Conservation (phyloP, 2,888 invertebrate genomes). For the Torymus texanus region DNA sequence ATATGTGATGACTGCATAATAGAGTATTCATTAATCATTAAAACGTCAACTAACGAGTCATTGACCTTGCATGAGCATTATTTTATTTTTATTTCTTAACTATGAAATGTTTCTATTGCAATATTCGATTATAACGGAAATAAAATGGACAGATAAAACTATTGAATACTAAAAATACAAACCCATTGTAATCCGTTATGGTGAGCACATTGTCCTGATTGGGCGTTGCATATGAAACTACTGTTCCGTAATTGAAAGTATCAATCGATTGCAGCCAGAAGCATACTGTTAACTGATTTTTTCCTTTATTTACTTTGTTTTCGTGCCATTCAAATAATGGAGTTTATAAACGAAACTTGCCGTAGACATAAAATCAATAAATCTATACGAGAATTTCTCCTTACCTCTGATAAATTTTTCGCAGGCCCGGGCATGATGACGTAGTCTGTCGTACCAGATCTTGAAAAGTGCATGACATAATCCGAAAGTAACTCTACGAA, state of each 20-base stretch:
- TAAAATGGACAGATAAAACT: no score
- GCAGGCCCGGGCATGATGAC: slow-evolving; percentile 76
- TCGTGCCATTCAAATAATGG: background rate
- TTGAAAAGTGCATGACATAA: slow-evolving; percentile 78
- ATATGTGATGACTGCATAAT: no score
- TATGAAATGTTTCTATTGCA: no score
- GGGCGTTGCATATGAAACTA: slow-evolving; percentile 81
- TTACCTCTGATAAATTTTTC: slow-evolving; percentile 76
- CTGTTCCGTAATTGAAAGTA: slow-evolving; percentile 81
- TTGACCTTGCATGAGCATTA: no score
- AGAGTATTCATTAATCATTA: no score
- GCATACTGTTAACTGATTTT: slow-evolving; percentile 77
- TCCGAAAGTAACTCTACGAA: slow-evolving; percentile 74
- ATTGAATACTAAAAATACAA: slow-evolving; percentile 56
- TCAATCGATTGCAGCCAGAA: slow-evolving; percentile 82
- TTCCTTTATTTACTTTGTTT: slow-evolving; percentile 14
- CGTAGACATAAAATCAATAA: no score
- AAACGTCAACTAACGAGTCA: no score
- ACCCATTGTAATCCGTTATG: slow-evolving; percentile 83
- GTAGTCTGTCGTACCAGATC: slow-evolving; percentile 79
- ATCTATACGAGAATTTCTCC: background rate
- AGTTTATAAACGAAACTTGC: background rate
- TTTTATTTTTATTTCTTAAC: no score
- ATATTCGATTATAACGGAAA: no score
- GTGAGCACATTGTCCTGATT: slow-evolving; percentile 80